Conservation (phyloP, 2,888 invertebrate genomes). For the Drosophila greeni region DNA sequence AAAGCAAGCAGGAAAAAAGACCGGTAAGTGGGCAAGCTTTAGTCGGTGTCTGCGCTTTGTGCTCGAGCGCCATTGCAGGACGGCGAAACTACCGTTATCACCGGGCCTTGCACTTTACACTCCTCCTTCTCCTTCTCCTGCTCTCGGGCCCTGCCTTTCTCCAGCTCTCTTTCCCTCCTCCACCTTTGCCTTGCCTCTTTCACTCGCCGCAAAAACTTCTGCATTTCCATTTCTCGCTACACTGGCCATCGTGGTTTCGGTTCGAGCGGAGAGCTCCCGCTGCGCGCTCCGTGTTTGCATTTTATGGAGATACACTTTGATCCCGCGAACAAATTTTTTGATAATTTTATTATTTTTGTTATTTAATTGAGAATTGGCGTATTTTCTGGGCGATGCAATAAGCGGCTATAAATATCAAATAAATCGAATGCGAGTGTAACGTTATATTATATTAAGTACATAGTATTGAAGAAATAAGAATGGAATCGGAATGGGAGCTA, state of each 20-base stretch:
- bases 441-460: constrained; percentile 20
- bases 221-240: constrained; percentile 33
- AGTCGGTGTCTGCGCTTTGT: constrained; percentile 45
- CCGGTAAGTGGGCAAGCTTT: constrained; percentile 60
- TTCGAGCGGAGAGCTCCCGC: not conserved
- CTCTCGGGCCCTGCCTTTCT: not conserved
- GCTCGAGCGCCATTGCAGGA: constrained; percentile 57
- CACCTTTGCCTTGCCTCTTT: not conserved
- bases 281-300: constrained; percentile 46
- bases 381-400: constrained; percentile 65
- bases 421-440: constrained; percentile 30
- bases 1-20: constrained; percentile 32
- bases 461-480: constrained; percentile 14
- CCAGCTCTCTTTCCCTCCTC: not conserved
- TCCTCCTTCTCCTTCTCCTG: constrained; percentile 17
- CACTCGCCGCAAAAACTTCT: constrained; percentile 24
- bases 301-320: constrained; percentile 76
- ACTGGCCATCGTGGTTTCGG: constrained; percentile 20
- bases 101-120: constrained; percentile 33
- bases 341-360: constrained; percentile 69
- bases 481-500: constrained; percentile 22
- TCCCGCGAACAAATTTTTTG: constrained; percentile 67
- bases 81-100: constrained; percentile 58
- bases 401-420: constrained; percentile 71
- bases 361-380: constrained; percentile 57